Evolutionary conservation across 2,888 invertebrate genomes (phyloP).

Genomic region (Aspidiotus rigidus): DNA sequence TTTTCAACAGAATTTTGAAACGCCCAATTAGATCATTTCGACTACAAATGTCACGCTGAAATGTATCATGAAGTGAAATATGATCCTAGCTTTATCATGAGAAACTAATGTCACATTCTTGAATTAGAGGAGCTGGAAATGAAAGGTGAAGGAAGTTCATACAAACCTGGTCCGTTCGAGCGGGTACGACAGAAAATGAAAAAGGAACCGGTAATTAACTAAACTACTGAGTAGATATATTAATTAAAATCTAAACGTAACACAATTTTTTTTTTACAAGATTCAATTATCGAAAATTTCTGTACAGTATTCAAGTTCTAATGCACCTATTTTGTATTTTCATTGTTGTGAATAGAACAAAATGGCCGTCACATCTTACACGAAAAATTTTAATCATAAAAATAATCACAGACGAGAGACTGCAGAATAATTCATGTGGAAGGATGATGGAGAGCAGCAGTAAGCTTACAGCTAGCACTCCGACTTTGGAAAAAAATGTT

Average conservation of each 20-base stretch:
- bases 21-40: no score
- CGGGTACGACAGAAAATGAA: constrained; percentile 28
- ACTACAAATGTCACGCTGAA: no score
- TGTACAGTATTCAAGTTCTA: constrained; percentile 9
- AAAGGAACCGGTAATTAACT: constrained; percentile 21
- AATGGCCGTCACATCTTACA: constrained; percentile 30
- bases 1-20: neutral
- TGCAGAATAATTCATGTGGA: neutral
- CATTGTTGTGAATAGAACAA: constrained; percentile 31
- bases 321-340: constrained; percentile 26
- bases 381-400: constrained; percentile 24
- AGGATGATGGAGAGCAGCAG: no score
- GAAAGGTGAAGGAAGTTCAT: neutral
- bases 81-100: no score
- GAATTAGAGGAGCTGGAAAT: no score
- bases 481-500: no score
- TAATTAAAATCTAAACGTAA: constrained; percentile 13
- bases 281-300: constrained; percentile 1
- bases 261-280: constrained; percentile 17
- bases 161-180: constrained; percentile 34
- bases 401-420: constrained; percentile 26
- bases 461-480: no score
- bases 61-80: no score
- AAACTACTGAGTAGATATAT: constrained; percentile 10
- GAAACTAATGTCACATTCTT: no score